Base-by-base conservation (phyloP, 2,113 vertebrate species). In the Sapajus apella region DNA sequence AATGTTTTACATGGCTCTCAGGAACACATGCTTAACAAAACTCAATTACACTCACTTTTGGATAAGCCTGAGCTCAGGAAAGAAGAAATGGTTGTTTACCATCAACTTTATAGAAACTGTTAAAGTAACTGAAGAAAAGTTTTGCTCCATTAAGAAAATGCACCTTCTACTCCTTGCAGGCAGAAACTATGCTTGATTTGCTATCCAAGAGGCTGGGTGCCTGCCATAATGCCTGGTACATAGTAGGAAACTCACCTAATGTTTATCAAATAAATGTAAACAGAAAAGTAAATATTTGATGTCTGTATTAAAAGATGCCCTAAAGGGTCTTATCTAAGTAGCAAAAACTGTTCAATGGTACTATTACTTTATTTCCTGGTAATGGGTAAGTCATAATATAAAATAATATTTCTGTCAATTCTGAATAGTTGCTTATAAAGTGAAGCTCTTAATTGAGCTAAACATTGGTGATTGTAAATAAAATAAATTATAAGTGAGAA, bases 81-180 rank as follows among this genome's bases (percentile, higher is more conserved):
- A 79, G 35, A 21, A 95, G 68, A 43, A 10, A 43, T 2, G 18
- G 5, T 66, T 93, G 35, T 61, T 84, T 76, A 40, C 30, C n/a
- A 21, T n/a, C 77, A 64, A 30, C 37, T 47, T 94, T 40, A 77
- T 25, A 64, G 45, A 84, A 87, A 87, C 37, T 83, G 50, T 47
- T 76, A 94, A 64, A 88, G 43, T 96, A 95, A 70, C 35, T 37
- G 35, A 86, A 93, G 58, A 70, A 86, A 97, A 87, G 30, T 89
- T 88, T 82, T 56, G 7, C 64, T 94, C 23, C 56, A 14, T 91
- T 32, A 35, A 45, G 86, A 95, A 73, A 20, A 70, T 35, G 10
- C 0, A 75, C 7, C 18, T 58, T 55, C 17, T 75, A 30, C 30
- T 70, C 23, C 30, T 23, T n/a, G 7, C 52, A 12, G 13, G 89